These are phyloP conservation scores for Delichon dasypus DNA, from an alignment of 2,797 vertebrate species.

Conservation along the genomic window DNA sequence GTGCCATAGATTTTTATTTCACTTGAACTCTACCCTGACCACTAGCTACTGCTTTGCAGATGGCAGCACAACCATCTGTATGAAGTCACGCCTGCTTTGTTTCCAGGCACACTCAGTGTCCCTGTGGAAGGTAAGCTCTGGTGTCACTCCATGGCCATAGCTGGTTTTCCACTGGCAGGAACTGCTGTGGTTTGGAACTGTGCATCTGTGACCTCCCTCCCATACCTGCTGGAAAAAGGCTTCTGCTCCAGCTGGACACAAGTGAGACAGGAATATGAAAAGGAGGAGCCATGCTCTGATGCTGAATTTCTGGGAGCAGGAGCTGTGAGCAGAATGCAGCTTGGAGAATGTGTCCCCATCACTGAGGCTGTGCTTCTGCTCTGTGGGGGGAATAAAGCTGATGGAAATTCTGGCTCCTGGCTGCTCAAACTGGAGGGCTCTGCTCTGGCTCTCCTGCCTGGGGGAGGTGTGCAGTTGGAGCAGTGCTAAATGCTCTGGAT, in stretches of 20 bases:
- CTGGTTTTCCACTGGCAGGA: not conserved
- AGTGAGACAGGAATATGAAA: not conserved
- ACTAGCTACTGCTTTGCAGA: not conserved
- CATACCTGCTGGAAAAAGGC: not conserved
- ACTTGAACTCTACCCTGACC: not conserved
- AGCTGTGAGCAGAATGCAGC: not conserved
- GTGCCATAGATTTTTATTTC: not conserved
- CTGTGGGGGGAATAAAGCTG: not conserved
- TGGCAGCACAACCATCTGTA: not conserved
- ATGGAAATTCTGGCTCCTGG: not conserved
- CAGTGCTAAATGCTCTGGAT: not conserved
- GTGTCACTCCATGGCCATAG: fast-evolving
- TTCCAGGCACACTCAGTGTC: not conserved
- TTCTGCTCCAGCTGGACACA: not conserved
- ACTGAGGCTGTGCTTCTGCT: not conserved
- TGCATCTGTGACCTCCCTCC: not conserved
- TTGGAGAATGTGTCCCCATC: fast-evolving
- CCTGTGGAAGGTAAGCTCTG: not conserved
- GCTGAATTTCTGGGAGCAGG: not conserved
- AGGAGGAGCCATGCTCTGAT: not conserved
- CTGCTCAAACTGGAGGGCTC: not conserved
- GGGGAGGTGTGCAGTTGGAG: not conserved
- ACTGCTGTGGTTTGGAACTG: not conserved
- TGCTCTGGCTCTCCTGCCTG: not conserved
- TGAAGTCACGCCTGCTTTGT: not conserved